Base-by-base conservation (phyloP, 1,140 invertebrate genomes). In the Drosophila ercepeae region DNA sequence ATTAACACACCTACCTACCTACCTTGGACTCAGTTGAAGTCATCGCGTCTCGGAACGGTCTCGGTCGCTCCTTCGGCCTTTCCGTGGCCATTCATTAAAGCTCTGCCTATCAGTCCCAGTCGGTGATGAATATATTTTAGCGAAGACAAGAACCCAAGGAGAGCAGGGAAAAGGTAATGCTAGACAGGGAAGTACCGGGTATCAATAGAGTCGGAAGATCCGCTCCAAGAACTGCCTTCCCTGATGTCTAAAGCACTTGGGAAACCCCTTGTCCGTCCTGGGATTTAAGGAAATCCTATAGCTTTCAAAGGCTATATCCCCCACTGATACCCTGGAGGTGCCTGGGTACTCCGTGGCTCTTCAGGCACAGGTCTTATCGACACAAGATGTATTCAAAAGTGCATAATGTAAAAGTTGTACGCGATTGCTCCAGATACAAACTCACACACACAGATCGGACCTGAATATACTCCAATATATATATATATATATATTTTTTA, bases 341-440 rank as follows among this genome's bases (percentile, higher is more conserved):
- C 7, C 36, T 14, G 36, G 36, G 51, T 21, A 23, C 27, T 23
- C 11, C 11, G 23, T 19, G 32, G 1, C 21, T 18, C 6, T 4
- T 29, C 6, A 21, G 8, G 32, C 32, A 36, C 25, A 14, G 29
- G 23, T 50, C 75, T 84, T 84, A 86, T 88, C 74, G 67, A 59
- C 77, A 72, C 64, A 74, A 86, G 81, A 79, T 84, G 83, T 78
- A 86, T 88, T 74, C 78, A 86, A 86, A 73, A 86, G 82, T 88
- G 82, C 69, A 88, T 88, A 86, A 86, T 86, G 82, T 88, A 78
- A 89, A 88, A 82, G 82, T 82, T 86, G 82, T 86, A 71, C 49
- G 63, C 68, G 82, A 88, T 75, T 84, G 82, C 82, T 84, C 73
- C 59, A 88, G 73, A 76, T 86, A 76, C 59, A 76, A 64, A 79